Conservation (phyloP, 2,113 vertebrate genomes). For the Sapayoa aenigma region DNA sequence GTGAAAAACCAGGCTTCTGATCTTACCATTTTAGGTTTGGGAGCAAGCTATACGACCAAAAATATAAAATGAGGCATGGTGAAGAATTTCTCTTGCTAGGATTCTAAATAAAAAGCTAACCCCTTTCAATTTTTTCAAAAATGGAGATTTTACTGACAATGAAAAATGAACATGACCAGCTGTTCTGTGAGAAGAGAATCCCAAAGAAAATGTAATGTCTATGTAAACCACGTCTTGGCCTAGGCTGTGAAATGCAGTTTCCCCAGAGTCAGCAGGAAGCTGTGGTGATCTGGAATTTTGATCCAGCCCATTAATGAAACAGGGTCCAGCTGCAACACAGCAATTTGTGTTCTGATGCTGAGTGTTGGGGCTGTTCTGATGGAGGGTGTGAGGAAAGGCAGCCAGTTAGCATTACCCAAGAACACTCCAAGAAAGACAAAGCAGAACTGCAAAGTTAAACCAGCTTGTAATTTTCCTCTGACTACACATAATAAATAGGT, state of each 20-base stretch:
- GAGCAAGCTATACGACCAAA: neutral
- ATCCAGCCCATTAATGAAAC: conserved; percentile 51
- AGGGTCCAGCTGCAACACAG: conserved; percentile 44
- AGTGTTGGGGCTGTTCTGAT: neutral
- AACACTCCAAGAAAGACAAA: conserved; percentile 24
- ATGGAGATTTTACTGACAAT: conserved; percentile 29
- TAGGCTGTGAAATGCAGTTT: conserved; percentile 29
- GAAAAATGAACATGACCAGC: conserved; percentile 30
- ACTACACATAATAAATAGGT: conserved; percentile 9
- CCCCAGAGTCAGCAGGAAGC: conserved; percentile 53
- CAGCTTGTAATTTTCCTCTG: conserved; percentile 32
- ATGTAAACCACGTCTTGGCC: conserved; percentile 53
- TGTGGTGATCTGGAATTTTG: conserved; percentile 59
- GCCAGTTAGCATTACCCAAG: neutral
- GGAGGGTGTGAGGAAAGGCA: neutral
- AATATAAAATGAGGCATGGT: neutral
- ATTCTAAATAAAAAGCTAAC: neutral
- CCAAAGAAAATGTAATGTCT: conserved; percentile 41
- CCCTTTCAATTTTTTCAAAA: conserved; percentile 25
- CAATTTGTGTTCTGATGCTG: conserved; percentile 25
- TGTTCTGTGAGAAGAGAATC: conserved; percentile 29
- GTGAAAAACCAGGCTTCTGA: neutral
- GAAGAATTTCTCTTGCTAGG: neutral
- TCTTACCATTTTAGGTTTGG: neutral
- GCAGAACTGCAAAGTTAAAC: neutral